Evolutionary conservation across 35 echinoderm and acorn worm genomes (phyloP), one percentile per base, ranked within the genome.

Genomic region (Ptychodera flava): DNA sequence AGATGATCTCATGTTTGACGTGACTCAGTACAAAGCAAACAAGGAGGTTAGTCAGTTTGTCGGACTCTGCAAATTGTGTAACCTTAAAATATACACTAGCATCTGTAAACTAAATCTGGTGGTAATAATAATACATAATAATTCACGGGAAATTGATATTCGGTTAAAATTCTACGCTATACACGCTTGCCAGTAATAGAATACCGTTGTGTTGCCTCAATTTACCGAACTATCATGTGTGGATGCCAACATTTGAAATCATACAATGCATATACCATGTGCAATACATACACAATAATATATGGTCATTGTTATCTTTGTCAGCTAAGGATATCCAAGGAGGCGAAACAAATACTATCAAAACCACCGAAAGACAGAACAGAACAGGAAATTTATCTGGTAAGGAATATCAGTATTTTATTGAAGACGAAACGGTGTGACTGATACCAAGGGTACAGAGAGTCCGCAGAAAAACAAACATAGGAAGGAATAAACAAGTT

Each of bases 1-100:
- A 64, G 45, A 93, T 31, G 91, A 93, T 81, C 89, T 97, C 0
- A 30, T 97, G 31, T 97, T 97, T 83, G 94, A 97, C 45, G 94
- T 97, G 31, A 97, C 92, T 28, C 89, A 91, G 36, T 97, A 93
- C 77, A 83, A 85, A 79, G 94, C 91, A n/a, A 93, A 93, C 53
- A 88, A 90, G 81, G 78, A 97, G 83, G 94, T 97, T 82, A 80
- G 86, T 77, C 27, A 22, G 77, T 28, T 31, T 1, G 28, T 29
- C 15, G 35, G 30, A 84, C 38, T 1, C 15, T 85, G 16, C 30
- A 28, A 0, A 28, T n/a, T 45, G 15, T 1, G 36, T 1, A 75
- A 45, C 37, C 12, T 6, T n/a, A 1, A 16, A 33, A 22, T 15
- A 31, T n/a, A 29, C 16, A 76, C 30, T 15, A 35, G 30, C 28